Base-by-base conservation (phyloP, 2,113 vertebrate species). In the Ictalurus furcatus region DNA sequence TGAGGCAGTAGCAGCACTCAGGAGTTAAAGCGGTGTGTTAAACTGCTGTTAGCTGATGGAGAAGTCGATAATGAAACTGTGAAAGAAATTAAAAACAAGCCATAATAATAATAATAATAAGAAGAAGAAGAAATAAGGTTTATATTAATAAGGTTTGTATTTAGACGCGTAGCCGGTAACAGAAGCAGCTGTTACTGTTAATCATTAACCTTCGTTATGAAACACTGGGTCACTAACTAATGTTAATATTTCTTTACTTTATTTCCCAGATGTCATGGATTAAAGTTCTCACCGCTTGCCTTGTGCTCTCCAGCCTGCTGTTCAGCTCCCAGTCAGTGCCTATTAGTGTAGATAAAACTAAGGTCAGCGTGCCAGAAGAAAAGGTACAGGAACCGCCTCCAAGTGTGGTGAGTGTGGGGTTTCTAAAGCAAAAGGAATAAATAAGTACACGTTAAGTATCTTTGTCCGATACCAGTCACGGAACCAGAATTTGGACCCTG, bases 261-360 rank as follows among this genome's bases (percentile, higher is more conserved):
- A 4, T 87, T 85, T 87, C 95, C 89, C 96, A 99, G 98, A 97
- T 98, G 97, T 96, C 93, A 90, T 94, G 93, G 92, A 92, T 90
- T 91, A 93, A 90, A 90, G 90, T 91, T 84, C 4, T 95, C 86
- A 91, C 89, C 88, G 87, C 48, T 91, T 93, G 96, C 93, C 89
- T 96, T 79, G 91, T 97, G 91, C 82, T 97, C 86, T 89, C 95
- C 2, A 94, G 94, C 91, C 92, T 97, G 87, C 92, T 97, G 65
- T 86, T 95, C 89, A 92, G 89, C 84, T 91, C 96, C 30, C 94
- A 97, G 90, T 95, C 97, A 83, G 97, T 99, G 88, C 98, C 98
- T 85, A 98, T 99, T 91, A 97, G 97, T 54, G 94, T 98, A 87
- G 98, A 98, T 90, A 99, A 98, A 94, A 98, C 97, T 40, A 98